Conservation (phyloP, 2,113 vertebrate species). For the Malurus cyaneus region DNA sequence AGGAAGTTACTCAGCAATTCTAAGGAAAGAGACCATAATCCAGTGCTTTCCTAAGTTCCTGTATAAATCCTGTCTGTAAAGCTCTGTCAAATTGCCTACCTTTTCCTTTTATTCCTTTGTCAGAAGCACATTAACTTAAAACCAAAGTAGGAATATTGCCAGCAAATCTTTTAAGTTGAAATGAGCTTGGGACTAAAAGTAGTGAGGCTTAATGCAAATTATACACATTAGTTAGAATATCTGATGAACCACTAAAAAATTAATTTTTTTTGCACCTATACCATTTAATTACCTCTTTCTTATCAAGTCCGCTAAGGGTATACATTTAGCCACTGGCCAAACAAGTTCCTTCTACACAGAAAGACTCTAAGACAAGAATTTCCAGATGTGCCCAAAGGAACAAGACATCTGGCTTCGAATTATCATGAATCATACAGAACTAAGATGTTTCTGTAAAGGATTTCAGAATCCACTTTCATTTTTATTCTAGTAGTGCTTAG, state of each 20-base stretch:
- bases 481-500: neutral
- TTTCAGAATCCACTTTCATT: neutral
- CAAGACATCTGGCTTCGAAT: neutral
- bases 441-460: neutral
- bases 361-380: neutral
- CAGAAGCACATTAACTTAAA: constrained; percentile 15
- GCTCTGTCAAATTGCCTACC: neutral
- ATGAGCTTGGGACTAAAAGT: neutral
- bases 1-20: neutral
- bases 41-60: neutral
- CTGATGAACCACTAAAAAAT: neutral
- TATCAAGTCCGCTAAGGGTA: neutral
- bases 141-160: neutral
- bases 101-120: neutral
- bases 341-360: neutral
- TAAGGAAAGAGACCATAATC: neutral
- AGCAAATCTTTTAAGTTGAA: constrained; percentile 26
- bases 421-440: neutral
- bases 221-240: neutral
- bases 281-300: constrained; percentile 4
- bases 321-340: neutral
- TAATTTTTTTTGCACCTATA: constrained; percentile 2
- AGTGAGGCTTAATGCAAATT: neutral
- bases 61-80: neutral
- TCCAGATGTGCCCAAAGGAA: neutral